Evolutionary conservation across 2,113 vertebrate genomes (phyloP).

Genomic region (Ascaphus truei): DNA sequence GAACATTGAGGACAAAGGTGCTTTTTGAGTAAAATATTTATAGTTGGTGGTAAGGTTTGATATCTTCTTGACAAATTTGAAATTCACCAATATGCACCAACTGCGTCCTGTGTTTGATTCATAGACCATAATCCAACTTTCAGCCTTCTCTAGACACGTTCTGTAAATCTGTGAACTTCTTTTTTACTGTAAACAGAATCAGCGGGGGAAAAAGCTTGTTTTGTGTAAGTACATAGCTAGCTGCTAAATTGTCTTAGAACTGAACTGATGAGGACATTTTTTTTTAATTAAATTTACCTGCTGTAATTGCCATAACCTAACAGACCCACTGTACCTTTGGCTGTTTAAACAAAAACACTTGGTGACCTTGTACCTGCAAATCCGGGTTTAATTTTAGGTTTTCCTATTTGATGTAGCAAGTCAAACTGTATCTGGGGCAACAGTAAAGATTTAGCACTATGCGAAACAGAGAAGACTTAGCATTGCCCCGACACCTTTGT

Average conservation of each 20-base stretch:
- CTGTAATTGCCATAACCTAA: slow-evolving; percentile 52
- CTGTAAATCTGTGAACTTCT: neutral
- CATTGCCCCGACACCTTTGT: no score
- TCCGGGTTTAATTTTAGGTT: no score
- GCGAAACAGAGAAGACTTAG: no score
- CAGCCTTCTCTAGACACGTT: neutral
- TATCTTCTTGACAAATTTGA: no score
- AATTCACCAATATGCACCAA: no score
- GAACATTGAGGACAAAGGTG: no score
- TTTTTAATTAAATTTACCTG: slow-evolving; percentile 71
- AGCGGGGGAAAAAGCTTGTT: slow-evolving; percentile 46
- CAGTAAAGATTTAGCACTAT: no score
- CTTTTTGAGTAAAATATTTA: no score
- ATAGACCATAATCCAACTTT: neutral
- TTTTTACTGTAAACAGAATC: no score
- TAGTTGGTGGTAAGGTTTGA: no score
- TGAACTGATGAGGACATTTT: slow-evolving; percentile 70
- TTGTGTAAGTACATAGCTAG: slow-evolving; percentile 68
- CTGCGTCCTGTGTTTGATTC: neutral
- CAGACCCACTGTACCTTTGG: slow-evolving; percentile 45
- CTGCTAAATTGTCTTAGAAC: slow-evolving; percentile 65
- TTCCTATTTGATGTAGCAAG: no score
- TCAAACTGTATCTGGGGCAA: no score
- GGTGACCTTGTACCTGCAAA: neutral
- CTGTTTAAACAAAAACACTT: slow-evolving; percentile 52